Conservation (phyloP, 2,888 invertebrate genomes). For the Lasioglossum villosulum region DNA sequence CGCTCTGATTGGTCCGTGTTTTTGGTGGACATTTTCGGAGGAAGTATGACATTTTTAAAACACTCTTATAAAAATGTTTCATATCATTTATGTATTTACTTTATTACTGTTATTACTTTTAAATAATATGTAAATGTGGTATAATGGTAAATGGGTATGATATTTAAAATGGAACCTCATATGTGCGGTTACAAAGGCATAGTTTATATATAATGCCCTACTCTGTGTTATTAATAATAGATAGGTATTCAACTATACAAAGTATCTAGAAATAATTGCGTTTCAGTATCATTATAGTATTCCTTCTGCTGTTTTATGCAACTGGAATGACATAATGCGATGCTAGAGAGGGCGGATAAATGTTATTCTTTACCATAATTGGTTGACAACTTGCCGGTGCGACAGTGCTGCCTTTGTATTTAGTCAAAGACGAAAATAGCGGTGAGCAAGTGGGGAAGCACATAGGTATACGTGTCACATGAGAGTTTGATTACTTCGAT, state of each 20-base stretch:
- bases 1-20: too few relatives aligned
- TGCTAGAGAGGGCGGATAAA: not conserved
- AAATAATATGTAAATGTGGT: not conserved
- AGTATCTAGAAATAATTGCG: not conserved
- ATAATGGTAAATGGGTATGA: not conserved
- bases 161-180: not conserved
- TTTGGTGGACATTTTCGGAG: too few relatives aligned
- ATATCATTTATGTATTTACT: not conserved
- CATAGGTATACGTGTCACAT: not conserved
- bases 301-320: not conserved
- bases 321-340: constrained; percentile 1
- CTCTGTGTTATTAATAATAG: not conserved
- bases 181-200: not conserved
- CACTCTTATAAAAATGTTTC: not conserved
- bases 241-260: not conserved
- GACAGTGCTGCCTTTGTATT: not conserved
- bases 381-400: constrained; percentile 1
- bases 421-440: not conserved
- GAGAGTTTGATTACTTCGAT: not conserved
- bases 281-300: not conserved
- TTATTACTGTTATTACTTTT: not conserved
- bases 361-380: not conserved
- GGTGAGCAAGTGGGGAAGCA: not conserved
- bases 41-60: too few relatives aligned
- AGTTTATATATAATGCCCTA: not conserved